These are phyloP conservation scores for Cyrtonyx montezumae DNA, from an alignment of 2,113 vertebrate genomes.

Conservation along the genomic window DNA sequence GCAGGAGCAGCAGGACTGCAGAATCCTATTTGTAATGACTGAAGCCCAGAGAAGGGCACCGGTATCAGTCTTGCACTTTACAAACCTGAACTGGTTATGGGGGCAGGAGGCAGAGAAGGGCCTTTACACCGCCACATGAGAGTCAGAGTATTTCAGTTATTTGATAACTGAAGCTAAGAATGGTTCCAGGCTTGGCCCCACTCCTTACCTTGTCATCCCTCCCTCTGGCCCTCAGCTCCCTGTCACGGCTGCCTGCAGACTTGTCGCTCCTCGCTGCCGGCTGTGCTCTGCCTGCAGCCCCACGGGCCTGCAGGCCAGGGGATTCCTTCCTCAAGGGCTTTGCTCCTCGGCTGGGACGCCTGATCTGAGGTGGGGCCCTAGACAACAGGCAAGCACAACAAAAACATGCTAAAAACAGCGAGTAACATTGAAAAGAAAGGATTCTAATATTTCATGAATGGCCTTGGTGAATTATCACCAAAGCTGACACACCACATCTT, in stretches of 20 bases:
- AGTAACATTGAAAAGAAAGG: not conserved
- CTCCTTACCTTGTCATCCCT: conserved; percentile 90
- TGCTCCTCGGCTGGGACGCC: conserved; percentile 84
- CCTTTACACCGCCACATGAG: not conserved
- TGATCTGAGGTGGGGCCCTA: conserved; percentile 85
- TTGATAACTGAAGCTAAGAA: not conserved
- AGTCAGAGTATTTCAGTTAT: not conserved
- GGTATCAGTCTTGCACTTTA: not conserved
- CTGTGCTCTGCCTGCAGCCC: conserved; percentile 81
- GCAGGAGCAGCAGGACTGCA: not conserved
- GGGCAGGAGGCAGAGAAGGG: not conserved
- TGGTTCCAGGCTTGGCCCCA: not conserved
- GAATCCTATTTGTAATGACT: not conserved
- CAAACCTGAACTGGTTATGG: not conserved
- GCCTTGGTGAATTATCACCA: not conserved
- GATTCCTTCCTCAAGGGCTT: conserved; percentile 89
- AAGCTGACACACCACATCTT: not conserved
- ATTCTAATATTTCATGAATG: not conserved
- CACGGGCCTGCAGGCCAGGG: conserved; percentile 84
- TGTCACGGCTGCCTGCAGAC: conserved; percentile 73
- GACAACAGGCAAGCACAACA: conserved; percentile 38
- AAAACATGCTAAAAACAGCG: not conserved
- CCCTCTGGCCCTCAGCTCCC: conserved; percentile 79
- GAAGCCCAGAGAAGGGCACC: not conserved
- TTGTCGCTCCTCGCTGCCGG: conserved; percentile 82